Conservation (phyloP, 2,113 vertebrate genomes). For the Phoenicopterus ruber region DNA sequence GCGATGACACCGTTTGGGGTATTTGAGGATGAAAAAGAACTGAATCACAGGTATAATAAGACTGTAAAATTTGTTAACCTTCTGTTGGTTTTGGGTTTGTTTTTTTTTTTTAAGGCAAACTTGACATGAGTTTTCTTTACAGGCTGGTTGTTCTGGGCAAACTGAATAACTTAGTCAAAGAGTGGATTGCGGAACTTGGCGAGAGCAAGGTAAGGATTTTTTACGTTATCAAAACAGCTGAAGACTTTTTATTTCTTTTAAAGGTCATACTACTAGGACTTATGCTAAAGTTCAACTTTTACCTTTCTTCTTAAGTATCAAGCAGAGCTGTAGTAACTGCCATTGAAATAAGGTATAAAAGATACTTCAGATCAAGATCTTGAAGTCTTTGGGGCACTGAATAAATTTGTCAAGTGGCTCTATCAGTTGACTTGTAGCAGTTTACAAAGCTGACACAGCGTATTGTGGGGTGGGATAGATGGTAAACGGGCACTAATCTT, state of each 20-base stretch:
- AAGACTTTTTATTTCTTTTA: neutral
- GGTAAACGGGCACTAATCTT: neutral
- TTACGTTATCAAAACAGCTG: neutral
- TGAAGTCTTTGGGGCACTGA: neutral
- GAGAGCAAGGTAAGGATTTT: slow-evolving; percentile 86
- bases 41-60: slow-evolving; percentile 86
- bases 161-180: slow-evolving; percentile 91
- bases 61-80: neutral
- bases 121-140: slow-evolving; percentile 39
- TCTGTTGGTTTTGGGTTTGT: neutral
- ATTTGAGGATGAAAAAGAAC: slow-evolving; percentile 93
- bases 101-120: neutral
- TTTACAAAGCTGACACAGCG: neutral
- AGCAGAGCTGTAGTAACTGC: neutral
- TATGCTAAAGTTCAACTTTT: neutral
- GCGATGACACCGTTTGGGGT: slow-evolving; percentile 94
- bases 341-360: neutral
- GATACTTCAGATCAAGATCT: neutral
- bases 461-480: neutral
- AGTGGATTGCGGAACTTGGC: slow-evolving; percentile 93
- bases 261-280: neutral
- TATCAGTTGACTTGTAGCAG: neutral
- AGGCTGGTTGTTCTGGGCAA: slow-evolving; percentile 91
- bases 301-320: neutral
- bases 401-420: neutral